Percentiles rank a stretch among this genome's conserved stretches.
Conservation (phyloP, 1,140 invertebrate genomes). For the Ceratina japonica region DNA sequence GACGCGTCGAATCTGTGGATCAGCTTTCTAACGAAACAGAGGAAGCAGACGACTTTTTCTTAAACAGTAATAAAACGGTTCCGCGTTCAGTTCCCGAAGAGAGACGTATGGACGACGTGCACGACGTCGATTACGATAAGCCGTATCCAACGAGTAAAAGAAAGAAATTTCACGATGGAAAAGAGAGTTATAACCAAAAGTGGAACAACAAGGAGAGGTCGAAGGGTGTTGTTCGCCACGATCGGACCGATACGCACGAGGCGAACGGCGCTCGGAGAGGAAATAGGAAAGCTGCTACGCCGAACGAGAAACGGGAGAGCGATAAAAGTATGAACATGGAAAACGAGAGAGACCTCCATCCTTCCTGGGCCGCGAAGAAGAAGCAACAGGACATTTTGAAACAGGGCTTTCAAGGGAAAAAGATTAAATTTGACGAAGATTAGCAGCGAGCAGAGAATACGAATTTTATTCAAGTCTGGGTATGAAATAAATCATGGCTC, state of each 20-base stretch:
- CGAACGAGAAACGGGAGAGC: background rate
- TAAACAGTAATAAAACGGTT: background rate
- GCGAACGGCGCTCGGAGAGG: background rate
- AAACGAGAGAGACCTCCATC: constrained; percentile 70
- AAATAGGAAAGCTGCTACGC: background rate
- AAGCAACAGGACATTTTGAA: constrained; percentile 71
- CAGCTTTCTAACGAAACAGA: too few relatives aligned
- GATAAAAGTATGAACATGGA: background rate
- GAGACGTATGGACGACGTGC: background rate
- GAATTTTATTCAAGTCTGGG: background rate
- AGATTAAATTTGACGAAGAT: constrained; percentile 70
- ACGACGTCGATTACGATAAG: too few relatives aligned
- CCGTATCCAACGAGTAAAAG: background rate
- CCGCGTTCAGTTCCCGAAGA: background rate
- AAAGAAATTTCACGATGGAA: background rate
- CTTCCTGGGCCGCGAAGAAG: constrained; percentile 76
- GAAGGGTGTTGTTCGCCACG: background rate
- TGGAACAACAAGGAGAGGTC: background rate
- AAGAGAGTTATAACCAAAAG: background rate
- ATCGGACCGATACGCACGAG: background rate
- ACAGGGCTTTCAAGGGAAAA: constrained; percentile 73
- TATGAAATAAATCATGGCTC: background rate
- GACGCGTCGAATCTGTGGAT: background rate
- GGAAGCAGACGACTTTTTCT: constrained; percentile 65
- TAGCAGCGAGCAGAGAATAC: background rate